A percentile compares a stretch with the other conserved stretches of the same genome.
Evolutionary conservation across 1,140 invertebrate genomes (phyloP).

Genomic region (Aphaenogaster rudis): DNA sequence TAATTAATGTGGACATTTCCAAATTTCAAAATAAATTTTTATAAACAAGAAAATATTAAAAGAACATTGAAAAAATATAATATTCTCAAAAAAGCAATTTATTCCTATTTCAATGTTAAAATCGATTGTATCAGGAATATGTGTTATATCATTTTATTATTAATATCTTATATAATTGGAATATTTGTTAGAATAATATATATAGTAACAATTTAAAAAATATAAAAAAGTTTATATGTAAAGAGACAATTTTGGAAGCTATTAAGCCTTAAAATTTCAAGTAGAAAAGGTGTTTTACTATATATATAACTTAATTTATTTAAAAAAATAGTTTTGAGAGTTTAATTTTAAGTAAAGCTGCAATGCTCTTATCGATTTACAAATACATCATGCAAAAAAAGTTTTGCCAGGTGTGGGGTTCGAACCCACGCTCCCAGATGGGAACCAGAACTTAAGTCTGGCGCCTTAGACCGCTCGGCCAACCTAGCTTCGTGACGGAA

Average conservation of each 20-base stretch:
- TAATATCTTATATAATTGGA: not conserved
- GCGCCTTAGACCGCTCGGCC: slow-evolving; percentile 89
- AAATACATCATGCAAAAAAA: slow-evolving; percentile 43
- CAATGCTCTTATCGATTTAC: not conserved
- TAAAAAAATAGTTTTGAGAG: not conserved
- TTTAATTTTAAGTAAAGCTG: not conserved
- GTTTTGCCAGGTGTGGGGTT: slow-evolving; percentile 80
- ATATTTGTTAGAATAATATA: not conserved
- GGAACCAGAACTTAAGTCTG: slow-evolving; percentile 89
- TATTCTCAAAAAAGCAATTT: not conserved
- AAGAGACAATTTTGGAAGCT: not conserved
- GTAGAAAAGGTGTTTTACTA: not conserved
- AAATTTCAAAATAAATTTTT: not conserved
- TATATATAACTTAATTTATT: not conserved
- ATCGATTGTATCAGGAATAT: not conserved
- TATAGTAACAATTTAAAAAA: not conserved
- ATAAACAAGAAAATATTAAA: not conserved
- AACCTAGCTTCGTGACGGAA: slow-evolving; percentile 79
- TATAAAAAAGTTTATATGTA: not conserved
- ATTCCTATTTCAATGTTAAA: not conserved
- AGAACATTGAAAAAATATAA: not conserved
- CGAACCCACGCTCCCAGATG: slow-evolving; percentile 81
- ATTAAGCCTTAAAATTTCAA: not conserved
- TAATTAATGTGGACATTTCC: not conserved
- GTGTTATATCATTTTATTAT: not conserved